Conservation (phyloP, 1,140 invertebrate species). For the Drosophila oshimai region DNA sequence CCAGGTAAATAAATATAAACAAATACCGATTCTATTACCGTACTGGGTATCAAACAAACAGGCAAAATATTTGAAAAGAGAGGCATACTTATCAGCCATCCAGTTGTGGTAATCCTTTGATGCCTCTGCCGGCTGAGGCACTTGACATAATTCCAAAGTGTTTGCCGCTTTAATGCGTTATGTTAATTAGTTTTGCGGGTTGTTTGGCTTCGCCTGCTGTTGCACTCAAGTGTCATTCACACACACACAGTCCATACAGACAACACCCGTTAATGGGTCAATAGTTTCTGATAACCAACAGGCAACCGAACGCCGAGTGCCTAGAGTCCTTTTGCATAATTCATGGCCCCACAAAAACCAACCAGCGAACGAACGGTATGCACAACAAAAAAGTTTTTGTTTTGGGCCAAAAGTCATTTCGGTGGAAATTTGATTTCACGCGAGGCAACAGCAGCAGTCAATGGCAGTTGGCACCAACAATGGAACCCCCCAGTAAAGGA, state of each 20-base stretch:
- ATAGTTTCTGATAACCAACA: constrained; percentile 70
- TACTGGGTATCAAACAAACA: not conserved
- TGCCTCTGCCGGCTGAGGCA: constrained; percentile 42
- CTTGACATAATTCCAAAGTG: constrained; percentile 75
- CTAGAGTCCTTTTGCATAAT: constrained; percentile 71
- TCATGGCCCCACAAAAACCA: constrained; percentile 40
- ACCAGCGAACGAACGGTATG: not conserved
- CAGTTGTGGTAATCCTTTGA: constrained; percentile 66
- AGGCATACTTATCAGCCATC: constrained; percentile 35
- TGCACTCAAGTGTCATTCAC: constrained; percentile 44
- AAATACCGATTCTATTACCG: too few relatives aligned
- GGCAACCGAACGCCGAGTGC: constrained; percentile 19
- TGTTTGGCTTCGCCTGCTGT: constrained; percentile 36
- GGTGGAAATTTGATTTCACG: constrained; percentile 80
- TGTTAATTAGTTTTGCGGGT: constrained; percentile 74
- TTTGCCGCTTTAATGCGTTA: constrained; percentile 70
- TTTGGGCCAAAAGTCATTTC: constrained; percentile 67
- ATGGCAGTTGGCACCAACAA: constrained; percentile 74
- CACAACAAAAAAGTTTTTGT: constrained; percentile 49
- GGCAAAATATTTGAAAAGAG: not conserved
- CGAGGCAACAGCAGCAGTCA: constrained; percentile 45
- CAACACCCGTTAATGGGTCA: constrained; percentile 74
- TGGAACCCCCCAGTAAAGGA: constrained; percentile 38
- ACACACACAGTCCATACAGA: constrained; percentile 16
- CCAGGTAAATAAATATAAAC: too few relatives aligned